Percentiles rank a stretch among this genome's conserved stretches.
phyloP scores from a whole-genome alignment of 2,888 invertebrate genomes.

The Harpalus rubripes region DNA sequence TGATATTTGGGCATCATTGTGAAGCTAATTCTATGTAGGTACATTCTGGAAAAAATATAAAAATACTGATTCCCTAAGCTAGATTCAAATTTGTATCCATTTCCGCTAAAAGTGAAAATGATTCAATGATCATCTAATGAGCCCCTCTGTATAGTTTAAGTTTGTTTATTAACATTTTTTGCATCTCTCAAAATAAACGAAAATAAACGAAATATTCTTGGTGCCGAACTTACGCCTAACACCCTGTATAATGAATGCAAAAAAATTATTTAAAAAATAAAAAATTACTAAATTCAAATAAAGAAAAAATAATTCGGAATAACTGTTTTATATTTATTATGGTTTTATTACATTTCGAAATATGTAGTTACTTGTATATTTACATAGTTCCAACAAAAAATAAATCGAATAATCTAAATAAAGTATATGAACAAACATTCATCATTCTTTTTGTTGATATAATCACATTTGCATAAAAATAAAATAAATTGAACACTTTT shows the following conservation, averaged over 20 bases:
- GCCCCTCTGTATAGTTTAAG: too few relatives aligned
- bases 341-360: conserved; percentile 1
- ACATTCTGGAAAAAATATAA: too few relatives aligned
- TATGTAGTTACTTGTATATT: background rate
- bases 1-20: too few relatives aligned
- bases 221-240: too few relatives aligned
- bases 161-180: too few relatives aligned
- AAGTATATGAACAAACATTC: conserved; percentile 3
- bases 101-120: too few relatives aligned
- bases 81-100: too few relatives aligned
- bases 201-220: too few relatives aligned
- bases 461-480: conserved; percentile 25
- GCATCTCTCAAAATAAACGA: too few relatives aligned
- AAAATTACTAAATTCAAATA: background rate
- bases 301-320: background rate
- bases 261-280: background rate
- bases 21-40: too few relatives aligned
- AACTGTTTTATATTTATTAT: background rate
- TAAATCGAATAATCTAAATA: background rate
- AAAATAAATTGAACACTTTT: conserved; percentile 39
- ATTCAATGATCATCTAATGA: too few relatives aligned
- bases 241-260: background rate
- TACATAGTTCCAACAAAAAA: background rate
- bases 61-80: too few relatives aligned
- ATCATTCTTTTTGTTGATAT: conserved; percentile 25